phyloP scores from a whole-genome alignment of 2,888 invertebrate species.

The Petrophora chlorosata region DNA sequence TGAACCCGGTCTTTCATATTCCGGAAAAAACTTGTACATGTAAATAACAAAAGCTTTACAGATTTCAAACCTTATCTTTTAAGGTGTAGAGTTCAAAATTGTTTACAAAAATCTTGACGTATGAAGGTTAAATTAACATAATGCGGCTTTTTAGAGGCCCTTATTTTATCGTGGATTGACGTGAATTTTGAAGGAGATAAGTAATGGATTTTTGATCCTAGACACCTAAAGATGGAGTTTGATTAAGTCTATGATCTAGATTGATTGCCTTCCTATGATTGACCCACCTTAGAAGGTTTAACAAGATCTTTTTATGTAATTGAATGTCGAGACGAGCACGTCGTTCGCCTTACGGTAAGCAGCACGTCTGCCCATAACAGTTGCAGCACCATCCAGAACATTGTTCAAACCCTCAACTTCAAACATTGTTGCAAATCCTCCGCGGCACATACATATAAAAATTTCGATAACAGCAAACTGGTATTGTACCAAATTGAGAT shows the following conservation, averaged over 20 bases:
- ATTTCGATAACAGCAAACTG: too few relatives aligned
- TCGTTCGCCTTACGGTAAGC: too few relatives aligned
- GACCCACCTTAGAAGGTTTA: too few relatives aligned
- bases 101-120: neutral
- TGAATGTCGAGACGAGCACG: too few relatives aligned
- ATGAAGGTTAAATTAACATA: slow-evolving; percentile 25
- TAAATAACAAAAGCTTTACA: slow-evolving; percentile 21
- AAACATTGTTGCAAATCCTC: too few relatives aligned
- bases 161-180: slow-evolving; percentile 31
- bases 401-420: neutral
- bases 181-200: slow-evolving; percentile 27
- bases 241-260: slow-evolving; percentile 16
- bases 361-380: too few relatives aligned
- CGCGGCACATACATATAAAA: too few relatives aligned
- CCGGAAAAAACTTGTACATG: slow-evolving; percentile 30
- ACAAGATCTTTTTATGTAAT: too few relatives aligned
- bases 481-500: too few relatives aligned
- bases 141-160: slow-evolving; percentile 24
- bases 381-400: too few relatives aligned
- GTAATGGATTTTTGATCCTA: slow-evolving; percentile 32
- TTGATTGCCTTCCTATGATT: slow-evolving; percentile 2
- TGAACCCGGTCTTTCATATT: slow-evolving; percentile 37
- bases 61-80: slow-evolving; percentile 16
- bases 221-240: neutral
- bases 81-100: slow-evolving; percentile 4